These are phyloP conservation scores for Drosophila pruinosa DNA, from an alignment of 1,140 invertebrate genomes.

Conservation along the genomic window DNA sequence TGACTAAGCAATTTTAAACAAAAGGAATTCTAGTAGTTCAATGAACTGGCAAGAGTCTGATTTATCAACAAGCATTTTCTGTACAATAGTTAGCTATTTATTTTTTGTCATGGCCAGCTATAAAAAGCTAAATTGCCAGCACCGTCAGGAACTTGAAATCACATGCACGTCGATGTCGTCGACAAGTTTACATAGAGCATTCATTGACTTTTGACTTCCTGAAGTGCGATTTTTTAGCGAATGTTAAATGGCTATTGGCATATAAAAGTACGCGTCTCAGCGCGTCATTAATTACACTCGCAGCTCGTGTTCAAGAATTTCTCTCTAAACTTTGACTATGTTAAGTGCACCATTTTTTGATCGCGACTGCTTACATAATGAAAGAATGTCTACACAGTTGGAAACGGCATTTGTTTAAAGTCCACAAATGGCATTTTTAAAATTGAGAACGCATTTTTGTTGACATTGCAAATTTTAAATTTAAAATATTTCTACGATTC, in stretches of 20 bases:
- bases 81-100: background rate
- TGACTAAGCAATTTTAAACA: background rate
- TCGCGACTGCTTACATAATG: constrained; percentile 21
- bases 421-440: too few relatives aligned
- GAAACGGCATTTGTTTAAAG: background rate
- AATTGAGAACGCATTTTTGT: background rate
- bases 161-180: constrained; percentile 17
- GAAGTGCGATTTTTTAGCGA: constrained; percentile 10
- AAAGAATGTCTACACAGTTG: background rate
- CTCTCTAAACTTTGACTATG: constrained; percentile 20
- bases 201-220: constrained; percentile 61
- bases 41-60: too few relatives aligned
- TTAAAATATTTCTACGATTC: background rate
- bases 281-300: constrained; percentile 29
- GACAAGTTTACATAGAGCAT: constrained; percentile 57
- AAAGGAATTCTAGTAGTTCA: background rate
- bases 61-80: background rate
- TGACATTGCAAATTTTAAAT: background rate
- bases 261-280: constrained; percentile 12
- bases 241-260: constrained; percentile 35
- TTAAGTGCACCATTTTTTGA: constrained; percentile 8
- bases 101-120: too few relatives aligned
- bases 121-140: constrained; percentile 7
- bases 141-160: constrained; percentile 30
- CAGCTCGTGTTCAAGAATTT: constrained; percentile 35